Evolutionary conservation across 2,888 invertebrate species (phyloP), one percentile per base, ranked within the genome.

Genomic region (Sinelater perroti): DNA sequence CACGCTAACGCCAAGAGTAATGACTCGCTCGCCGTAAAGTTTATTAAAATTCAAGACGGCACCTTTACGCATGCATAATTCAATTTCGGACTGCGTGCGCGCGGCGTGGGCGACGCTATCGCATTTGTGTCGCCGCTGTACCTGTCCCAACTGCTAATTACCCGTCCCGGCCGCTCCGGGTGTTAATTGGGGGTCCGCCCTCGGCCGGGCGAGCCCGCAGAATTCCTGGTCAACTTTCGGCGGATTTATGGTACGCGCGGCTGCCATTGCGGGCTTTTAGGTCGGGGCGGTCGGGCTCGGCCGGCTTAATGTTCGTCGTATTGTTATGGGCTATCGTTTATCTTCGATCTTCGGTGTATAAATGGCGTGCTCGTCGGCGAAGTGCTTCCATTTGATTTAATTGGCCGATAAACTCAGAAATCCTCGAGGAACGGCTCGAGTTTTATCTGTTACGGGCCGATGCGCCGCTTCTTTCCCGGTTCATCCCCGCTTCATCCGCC

Each of bases 371-470:
- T 63, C 67, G 70, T 68, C 66, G 72, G 66, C 65, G 72, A 71
- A 71, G 70, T 71, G 72, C 68, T 70, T 72, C 71, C 70, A 72
- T 72, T 72, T 70, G 73, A 74, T 74, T 70, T 74, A 74, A 74
- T 74, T 74, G 74, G 73, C 67, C 67, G 73, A 74, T 74, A 74
- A 74, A 72, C 53, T 62, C 64, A 60, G 65, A 65, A 67, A 66
- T 67, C 55, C 59, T 64, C 65, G 60, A 62, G 62, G 65, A 69
- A 60, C 60, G 60, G 40, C 45, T 46, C 20, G 52, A 42, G 55
- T 57, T 55, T 59, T 58, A 54, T 55, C 61, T 54, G 60, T 61
- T 54, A 55, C 47, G 53, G 54, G 18, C 45, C 54, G 40, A 59
- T 61, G 56, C 56, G 47, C 46, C 46, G 35, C 55, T 47, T 51